Evolutionary conservation across 2,888 invertebrate genomes (phyloP).

Genomic region (Pharmacophagus antenor): DNA sequence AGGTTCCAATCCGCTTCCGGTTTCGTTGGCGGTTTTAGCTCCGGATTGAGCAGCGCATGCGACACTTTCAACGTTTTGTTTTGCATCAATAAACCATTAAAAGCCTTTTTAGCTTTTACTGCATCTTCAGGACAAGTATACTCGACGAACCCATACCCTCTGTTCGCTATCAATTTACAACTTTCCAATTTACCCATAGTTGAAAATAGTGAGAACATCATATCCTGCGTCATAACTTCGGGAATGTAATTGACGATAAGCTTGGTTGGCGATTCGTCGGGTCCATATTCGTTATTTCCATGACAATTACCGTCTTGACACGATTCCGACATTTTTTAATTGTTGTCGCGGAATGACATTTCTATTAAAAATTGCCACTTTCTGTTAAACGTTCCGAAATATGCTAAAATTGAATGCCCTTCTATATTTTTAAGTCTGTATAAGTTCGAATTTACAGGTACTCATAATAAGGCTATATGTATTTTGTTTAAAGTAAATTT

Average conservation of each 20-base stretch:
- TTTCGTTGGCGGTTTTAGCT: slow-evolving; percentile 75
- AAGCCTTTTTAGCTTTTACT: slow-evolving; percentile 75
- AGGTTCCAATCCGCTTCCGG: slow-evolving; percentile 81
- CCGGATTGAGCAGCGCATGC: slow-evolving; percentile 75
- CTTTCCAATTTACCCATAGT: slow-evolving; percentile 81
- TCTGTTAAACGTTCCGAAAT: slow-evolving; percentile 55
- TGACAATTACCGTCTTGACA: slow-evolving; percentile 82
- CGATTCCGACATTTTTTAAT: slow-evolving; percentile 82
- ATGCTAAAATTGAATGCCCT: background rate
- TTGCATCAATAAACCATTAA: slow-evolving; percentile 78
- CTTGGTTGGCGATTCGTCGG: slow-evolving; percentile 80
- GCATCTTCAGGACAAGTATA: slow-evolving; percentile 77
- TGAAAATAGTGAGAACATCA: slow-evolving; percentile 80
- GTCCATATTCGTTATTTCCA: slow-evolving; percentile 78
- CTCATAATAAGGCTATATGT: too few species aligned
- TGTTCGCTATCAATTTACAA: slow-evolving; percentile 80
- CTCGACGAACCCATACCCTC: slow-evolving; percentile 81
- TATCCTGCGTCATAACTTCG: slow-evolving; percentile 81
- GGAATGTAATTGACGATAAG: slow-evolving; percentile 82
- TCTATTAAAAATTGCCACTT: slow-evolving; percentile 56
- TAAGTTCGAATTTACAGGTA: too few species aligned
- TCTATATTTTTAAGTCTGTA: background rate
- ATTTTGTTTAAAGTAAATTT: background rate
- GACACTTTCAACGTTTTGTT: slow-evolving; percentile 79
- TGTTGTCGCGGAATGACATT: slow-evolving; percentile 81